phyloP scores from a whole-genome alignment of 2,888 invertebrate genomes.

The Eueremaeus valkanovi region DNA sequence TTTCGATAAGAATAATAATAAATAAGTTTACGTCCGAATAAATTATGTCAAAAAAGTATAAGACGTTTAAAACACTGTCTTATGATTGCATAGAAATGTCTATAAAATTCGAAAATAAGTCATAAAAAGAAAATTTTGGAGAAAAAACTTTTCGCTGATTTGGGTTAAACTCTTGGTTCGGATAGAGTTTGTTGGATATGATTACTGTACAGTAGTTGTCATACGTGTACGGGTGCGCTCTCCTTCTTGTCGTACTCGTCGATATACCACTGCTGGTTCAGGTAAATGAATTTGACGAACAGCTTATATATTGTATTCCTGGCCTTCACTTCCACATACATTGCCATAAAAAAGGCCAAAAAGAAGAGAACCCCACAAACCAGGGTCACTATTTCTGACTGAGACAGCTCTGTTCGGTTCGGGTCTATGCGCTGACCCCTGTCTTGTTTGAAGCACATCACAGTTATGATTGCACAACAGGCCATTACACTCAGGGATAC shows the following conservation, averaged over 20 bases:
- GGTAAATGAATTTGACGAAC: constrained; percentile 52
- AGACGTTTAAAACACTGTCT: background rate
- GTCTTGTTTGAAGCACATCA: constrained; percentile 57
- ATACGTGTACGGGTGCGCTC: constrained; percentile 44
- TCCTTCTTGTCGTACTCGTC: constrained; percentile 53
- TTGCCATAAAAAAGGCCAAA: constrained; percentile 58
- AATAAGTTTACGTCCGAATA: constrained; percentile 4
- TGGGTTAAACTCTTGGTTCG: too few relatives aligned
- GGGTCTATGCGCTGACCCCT: constrained; percentile 47
- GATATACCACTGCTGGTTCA: constrained; percentile 56
- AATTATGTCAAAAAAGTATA: background rate
- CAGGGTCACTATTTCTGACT: constrained; percentile 57
- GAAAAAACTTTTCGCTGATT: background rate
- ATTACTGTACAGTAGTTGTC: constrained; percentile 30
- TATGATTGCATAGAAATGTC: constrained; percentile 12
- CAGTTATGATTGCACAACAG: constrained; percentile 56
- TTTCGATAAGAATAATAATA: background rate
- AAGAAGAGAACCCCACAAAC: constrained; percentile 58
- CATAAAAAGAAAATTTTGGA: background rate
- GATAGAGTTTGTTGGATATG: too few relatives aligned
- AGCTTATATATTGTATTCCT: constrained; percentile 55
- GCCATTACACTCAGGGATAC: constrained; percentile 56
- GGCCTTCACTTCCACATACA: constrained; percentile 59
- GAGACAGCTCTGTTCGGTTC: constrained; percentile 53
- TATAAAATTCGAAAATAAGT: background rate